These are phyloP conservation scores for Lamellibrachia luymesi DNA, from an alignment of 1,140 invertebrate species.

Conservation along the genomic window DNA sequence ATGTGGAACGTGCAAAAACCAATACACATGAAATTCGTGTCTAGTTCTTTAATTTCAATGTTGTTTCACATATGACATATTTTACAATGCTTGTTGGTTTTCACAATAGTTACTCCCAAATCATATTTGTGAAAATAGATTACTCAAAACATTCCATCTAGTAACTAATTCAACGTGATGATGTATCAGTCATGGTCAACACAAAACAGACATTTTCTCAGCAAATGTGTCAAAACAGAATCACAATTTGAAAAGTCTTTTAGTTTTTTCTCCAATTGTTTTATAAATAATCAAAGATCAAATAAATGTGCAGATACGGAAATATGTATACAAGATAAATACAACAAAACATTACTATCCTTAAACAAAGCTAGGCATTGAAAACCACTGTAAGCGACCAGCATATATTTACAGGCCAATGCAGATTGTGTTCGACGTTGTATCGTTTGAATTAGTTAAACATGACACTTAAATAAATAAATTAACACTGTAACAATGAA, in stretches of 20 bases:
- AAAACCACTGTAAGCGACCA: not conserved
- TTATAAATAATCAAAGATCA: not conserved
- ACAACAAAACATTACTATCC: not conserved
- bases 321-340: not conserved
- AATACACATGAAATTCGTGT: not conserved
- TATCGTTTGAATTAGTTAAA: not conserved
- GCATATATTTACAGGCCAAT: not conserved
- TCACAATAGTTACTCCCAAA: not conserved
- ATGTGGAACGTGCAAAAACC: not conserved
- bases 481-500: not conserved
- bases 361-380: not conserved
- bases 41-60: not conserved
- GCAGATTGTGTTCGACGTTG: not conserved
- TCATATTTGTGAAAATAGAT: not conserved
- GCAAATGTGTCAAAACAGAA: not conserved
- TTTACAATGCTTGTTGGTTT: not conserved
- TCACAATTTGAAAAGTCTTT: too few relatives aligned
- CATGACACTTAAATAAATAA: not conserved
- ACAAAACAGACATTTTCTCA: not conserved
- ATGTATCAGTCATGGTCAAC: not conserved
- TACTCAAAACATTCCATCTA: not conserved
- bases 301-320: not conserved
- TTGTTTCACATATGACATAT: not conserved
- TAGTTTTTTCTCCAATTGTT: too few relatives aligned
- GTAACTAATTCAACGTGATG: not conserved